A percentile compares a stretch with the other conserved stretches of the same genome.
Conservation (phyloP, 2,888 invertebrate species). For the Drosophila mimica region DNA sequence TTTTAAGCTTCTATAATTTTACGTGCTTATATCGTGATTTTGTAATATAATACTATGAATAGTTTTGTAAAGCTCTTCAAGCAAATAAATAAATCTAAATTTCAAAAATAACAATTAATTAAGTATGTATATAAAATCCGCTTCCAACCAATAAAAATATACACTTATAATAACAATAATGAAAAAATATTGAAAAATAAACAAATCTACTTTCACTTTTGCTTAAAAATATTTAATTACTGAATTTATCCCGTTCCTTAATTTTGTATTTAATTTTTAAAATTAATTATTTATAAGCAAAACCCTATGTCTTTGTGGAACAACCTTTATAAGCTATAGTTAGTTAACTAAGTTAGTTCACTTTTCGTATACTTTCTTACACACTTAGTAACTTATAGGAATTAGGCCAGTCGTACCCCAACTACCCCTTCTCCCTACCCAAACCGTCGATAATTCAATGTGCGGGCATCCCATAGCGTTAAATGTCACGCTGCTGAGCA, state of each 20-base stretch:
- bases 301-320: background rate
- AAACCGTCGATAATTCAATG: conserved; percentile 14
- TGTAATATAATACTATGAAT: background rate
- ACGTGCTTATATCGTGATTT: background rate
- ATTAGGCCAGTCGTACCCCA: conserved; percentile 4
- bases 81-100: background rate
- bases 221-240: background rate
- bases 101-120: background rate
- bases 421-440: background rate
- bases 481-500: conserved; percentile 71
- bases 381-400: background rate
- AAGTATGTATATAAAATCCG: background rate
- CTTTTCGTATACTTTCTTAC: background rate
- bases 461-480: conserved; percentile 38
- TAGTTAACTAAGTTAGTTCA: background rate
- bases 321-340: background rate
- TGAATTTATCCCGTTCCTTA: background rate
- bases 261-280: background rate
- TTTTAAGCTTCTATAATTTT: background rate
- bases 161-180: background rate
- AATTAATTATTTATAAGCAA: background rate
- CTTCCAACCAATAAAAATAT: background rate
- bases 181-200: background rate
- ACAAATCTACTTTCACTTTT: background rate
- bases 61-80: background rate